Percentiles rank a stretch among this genome's conserved stretches.
These are phyloP conservation scores for Tangachromis dhanisi DNA, from an alignment of 2,113 vertebrate species.

Conservation along the genomic window DNA sequence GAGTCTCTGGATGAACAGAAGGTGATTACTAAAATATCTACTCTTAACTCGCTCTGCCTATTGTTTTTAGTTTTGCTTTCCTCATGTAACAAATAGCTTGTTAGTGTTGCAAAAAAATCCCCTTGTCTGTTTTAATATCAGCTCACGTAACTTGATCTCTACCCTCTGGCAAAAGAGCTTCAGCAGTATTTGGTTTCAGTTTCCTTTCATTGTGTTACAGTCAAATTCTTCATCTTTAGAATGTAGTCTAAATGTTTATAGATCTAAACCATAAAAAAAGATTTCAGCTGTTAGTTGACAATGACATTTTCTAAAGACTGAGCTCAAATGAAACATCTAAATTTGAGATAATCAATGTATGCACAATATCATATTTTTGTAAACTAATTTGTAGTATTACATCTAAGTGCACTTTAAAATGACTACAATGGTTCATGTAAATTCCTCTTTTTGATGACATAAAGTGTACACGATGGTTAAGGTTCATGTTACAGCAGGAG, in stretches of 20 bases:
- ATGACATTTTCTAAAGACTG: not conserved
- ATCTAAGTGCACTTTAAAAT: not conserved
- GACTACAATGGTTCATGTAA: not conserved
- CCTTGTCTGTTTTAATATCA: not conserved
- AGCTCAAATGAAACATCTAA: not conserved
- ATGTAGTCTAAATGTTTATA: not conserved
- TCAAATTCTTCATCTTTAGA: not conserved
- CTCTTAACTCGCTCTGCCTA: not conserved
- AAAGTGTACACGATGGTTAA: not conserved
- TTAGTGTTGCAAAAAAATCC: not conserved
- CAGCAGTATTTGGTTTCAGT: not conserved
- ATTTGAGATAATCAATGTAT: not conserved
- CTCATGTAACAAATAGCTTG: not conserved
- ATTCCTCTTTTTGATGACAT: not conserved
- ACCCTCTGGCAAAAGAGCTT: not conserved
- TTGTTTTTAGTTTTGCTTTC: not conserved
- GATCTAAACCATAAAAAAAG: not conserved
- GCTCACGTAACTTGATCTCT: not conserved
- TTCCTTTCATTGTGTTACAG: not conserved
- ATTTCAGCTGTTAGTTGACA: not conserved
- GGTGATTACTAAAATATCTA: not conserved
- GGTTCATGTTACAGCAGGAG: not conserved
- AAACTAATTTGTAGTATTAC: not conserved
- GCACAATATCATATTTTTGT: not conserved
- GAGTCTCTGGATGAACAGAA: constrained; percentile 5